Evolutionary conservation across 2,888 invertebrate species (phyloP), one percentile per base, ranked within the genome.

Genomic region (Orchestes rusci): DNA sequence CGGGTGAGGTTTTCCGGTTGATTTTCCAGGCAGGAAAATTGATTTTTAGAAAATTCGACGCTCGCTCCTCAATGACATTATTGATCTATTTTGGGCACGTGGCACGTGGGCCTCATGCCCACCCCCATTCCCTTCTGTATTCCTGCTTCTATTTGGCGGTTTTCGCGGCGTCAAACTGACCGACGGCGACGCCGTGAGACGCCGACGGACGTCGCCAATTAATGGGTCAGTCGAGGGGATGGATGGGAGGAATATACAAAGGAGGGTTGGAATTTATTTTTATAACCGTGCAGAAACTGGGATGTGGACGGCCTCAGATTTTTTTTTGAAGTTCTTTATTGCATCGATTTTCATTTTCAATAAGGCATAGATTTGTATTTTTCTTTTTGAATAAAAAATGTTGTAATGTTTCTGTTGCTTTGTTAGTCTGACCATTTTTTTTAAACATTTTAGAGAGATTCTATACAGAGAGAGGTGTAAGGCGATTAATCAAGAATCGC

Each of bases 91-190:
- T 39, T 23, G 13, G 29, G 23, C 35, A 23, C 20, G 23, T 4
- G 16, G 20, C 28, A 7, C 16, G 36, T 36, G 37, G 23, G 17
- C 36, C 20, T 5, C 17, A 17, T 20, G 3, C 10, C 16, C 4
- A 16, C 19, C 30, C 23, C 17, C 31, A 7, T 15, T 10, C 23
- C 12, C 17, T 38, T 10, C 42, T 46, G 42, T 28, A 10, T 19
- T 42, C 46, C 46, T 46, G 42, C 13, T 42, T 27, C 19, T 38
- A 39, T 42, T 46, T 42, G 42, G 45, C 43, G 43, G 39, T 42
- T 47, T 47, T 34, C 44, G 39, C 39, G 41, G 44, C 38, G 41
- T 37, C 20, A 18, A 41, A 45, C 48, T 41, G 48, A 41, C 44
- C 41, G 41, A 48, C 27, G 44, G 44, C 45, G 48, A 41, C 48